Base-by-base conservation (phyloP, 2,797 vertebrate species). In the Peromyscus melanophrys region DNA sequence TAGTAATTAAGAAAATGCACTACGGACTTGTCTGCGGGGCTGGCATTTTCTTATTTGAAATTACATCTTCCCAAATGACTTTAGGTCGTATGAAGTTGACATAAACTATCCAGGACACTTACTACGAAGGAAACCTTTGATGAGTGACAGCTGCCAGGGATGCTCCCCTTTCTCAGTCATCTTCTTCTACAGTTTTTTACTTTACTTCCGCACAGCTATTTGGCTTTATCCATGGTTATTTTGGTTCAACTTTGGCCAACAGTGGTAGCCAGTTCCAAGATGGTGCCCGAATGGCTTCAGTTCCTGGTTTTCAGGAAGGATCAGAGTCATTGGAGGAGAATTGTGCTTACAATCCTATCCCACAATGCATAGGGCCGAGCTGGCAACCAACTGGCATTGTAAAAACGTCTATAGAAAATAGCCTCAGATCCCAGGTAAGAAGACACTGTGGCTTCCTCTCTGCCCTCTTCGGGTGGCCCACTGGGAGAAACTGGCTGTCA, bases 161-260 rank as follows among this genome's bases (percentile, higher is more conserved):
- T 46, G 40, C 65, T 61, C 19, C 34, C 10, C 65, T n/a, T 84
- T 7, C 34, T 67, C 27, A 59, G 65, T 27, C 65, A 25, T 27
- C 3, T 25, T 83, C 59, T 31, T 76, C 77, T 91, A 3, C 8
- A 29, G 31, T 63, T 96, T 61, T 59, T 7, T 5, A 11, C 83
- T 71, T 91, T 17, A 80, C 63, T 76, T 84, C 49, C 37, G 57
- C 77, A n/a, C 49, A 46, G 46, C 80, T 89, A 40, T 23, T 43
- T 93, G 29, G 21, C 94, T 90, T 55, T 21, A 63, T 71, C 73
- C 83, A 7, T 57, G 43, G 77, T 73, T 83, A 86, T 94, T 96
- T 86, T 49, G 85, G 1, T 52, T 82, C 57, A 25, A 4, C 23
- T 83, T 71, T 93, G 88, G 43, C 34, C 84, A 46, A 3, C 69